These are phyloP conservation scores for Diabrotica virgifera DNA, from an alignment of 1,140 invertebrate species.

Conservation along the genomic window DNA sequence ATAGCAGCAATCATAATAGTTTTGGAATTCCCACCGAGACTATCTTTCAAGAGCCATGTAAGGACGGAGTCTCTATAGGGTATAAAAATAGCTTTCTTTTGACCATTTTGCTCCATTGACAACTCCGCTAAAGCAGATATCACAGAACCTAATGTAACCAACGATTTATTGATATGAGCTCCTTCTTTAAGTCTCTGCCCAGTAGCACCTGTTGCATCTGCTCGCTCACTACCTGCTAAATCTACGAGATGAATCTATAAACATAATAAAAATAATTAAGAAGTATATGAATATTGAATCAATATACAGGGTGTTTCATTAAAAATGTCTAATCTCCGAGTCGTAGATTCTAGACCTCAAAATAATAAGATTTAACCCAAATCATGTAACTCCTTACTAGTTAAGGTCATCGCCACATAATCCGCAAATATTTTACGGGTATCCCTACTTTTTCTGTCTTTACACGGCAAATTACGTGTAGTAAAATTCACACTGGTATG, in stretches of 20 bases:
- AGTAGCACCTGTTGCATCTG: conserved; percentile 81
- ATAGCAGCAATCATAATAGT: conserved; percentile 88
- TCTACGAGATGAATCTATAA: conserved; percentile 74
- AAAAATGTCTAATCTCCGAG: too few species aligned
- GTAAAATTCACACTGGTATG: too few species aligned
- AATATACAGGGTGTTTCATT: too few species aligned
- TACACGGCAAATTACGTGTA: too few species aligned
- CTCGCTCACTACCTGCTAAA: conserved; percentile 85
- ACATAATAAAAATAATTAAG: background rate
- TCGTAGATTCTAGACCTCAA: too few species aligned
- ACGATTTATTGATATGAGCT: conserved; percentile 89
- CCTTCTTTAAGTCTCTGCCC: conserved; percentile 86
- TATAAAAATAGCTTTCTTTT: conserved; percentile 68
- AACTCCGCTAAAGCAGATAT: conserved; percentile 88
- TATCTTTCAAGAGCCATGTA: conserved; percentile 89
- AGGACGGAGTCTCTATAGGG: conserved; percentile 89
- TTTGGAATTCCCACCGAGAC: conserved; percentile 89
- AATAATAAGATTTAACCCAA: too few species aligned
- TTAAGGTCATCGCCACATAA: too few species aligned
- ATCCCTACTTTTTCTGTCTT: too few species aligned
- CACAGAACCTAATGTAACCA: conserved; percentile 88
- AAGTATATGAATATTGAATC: too few species aligned
- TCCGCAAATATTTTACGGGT: too few species aligned
- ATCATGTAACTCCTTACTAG: too few species aligned
- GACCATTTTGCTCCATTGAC: conserved; percentile 41